Evolutionary conservation across 2,113 vertebrate genomes (phyloP).

Genomic region (Perccottus glenii): DNA sequence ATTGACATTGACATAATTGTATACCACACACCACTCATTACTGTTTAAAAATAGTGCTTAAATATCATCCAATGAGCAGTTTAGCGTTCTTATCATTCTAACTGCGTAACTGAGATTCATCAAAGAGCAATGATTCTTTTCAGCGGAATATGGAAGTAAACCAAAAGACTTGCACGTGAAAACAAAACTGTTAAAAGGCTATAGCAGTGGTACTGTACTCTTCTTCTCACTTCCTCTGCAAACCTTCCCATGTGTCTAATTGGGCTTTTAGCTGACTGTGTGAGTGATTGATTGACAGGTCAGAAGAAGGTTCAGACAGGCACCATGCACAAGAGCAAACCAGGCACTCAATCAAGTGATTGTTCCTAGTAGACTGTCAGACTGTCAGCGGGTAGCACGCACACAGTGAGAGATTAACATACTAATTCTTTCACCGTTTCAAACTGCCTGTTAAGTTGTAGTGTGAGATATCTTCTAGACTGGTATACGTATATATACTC

Average conservation of each 20-base stretch:
- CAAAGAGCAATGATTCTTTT: neutral
- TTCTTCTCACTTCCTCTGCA: neutral
- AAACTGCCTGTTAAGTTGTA: slow-evolving; percentile 18
- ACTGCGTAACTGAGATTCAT: no score
- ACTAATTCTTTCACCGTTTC: neutral
- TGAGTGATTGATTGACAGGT: slow-evolving; percentile 68
- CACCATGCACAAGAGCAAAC: slow-evolving; percentile 32
- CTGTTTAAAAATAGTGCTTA: no score
- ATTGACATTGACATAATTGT: no score
- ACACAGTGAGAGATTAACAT: neutral
- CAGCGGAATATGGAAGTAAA: slow-evolving; percentile 13
- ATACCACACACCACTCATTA: no score
- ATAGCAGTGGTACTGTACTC: neutral
- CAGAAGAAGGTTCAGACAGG: slow-evolving; percentile 41
- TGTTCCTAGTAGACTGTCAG: slow-evolving; percentile 7
- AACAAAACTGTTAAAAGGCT: neutral
- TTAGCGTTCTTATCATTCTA: neutral
- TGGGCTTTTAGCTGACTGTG: slow-evolving; percentile 42
- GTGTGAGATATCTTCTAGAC: neutral
- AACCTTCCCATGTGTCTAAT: slow-evolving; percentile 48
- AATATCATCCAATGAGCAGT: no score
- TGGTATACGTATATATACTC: no score
- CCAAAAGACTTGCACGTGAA: neutral
- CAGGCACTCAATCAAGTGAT: slow-evolving; percentile 54
- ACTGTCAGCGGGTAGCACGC: slow-evolving; percentile 30